Conservation (phyloP, 2,888 invertebrate genomes). For the Creontiades dilutus region DNA sequence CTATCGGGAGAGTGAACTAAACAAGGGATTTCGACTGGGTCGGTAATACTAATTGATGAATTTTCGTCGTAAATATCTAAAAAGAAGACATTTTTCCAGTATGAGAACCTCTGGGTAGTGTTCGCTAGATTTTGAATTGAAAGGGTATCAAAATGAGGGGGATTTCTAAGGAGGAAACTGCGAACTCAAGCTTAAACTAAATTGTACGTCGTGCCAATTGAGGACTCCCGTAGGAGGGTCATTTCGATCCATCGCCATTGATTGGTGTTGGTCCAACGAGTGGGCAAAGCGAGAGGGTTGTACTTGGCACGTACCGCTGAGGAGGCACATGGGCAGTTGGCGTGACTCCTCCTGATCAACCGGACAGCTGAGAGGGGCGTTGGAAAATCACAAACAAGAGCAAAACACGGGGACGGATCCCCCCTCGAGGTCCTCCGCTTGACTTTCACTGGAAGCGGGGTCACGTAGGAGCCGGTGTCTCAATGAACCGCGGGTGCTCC, state of each 20-base stretch:
- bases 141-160: no score
- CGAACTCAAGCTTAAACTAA: no score
- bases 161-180: no score
- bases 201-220: no score
- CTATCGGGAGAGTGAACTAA: no score
- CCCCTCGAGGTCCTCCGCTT: not conserved
- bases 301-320: slow-evolving; percentile 3
- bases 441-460: slow-evolving; percentile 9
- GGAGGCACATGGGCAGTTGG: slow-evolving; percentile 18
- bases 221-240: no score
- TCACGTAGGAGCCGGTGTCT: slow-evolving; percentile 31
- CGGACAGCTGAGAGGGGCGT: not conserved
- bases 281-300: not conserved
- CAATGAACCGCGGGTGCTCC: not conserved
- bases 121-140: no score
- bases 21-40: no score
- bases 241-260: not conserved
- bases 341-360: slow-evolving; percentile 13
- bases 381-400: slow-evolving; percentile 41
- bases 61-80: no score
- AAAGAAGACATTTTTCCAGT: no score
- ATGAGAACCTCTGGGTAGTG: no score
- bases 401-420: not conserved
- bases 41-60: no score
- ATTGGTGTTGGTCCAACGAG: not conserved